Percentiles rank a stretch among this genome's conserved stretches.
phyloP scores from a whole-genome alignment of 2,797 vertebrate species.

The Crocodylus rhombifer region DNA sequence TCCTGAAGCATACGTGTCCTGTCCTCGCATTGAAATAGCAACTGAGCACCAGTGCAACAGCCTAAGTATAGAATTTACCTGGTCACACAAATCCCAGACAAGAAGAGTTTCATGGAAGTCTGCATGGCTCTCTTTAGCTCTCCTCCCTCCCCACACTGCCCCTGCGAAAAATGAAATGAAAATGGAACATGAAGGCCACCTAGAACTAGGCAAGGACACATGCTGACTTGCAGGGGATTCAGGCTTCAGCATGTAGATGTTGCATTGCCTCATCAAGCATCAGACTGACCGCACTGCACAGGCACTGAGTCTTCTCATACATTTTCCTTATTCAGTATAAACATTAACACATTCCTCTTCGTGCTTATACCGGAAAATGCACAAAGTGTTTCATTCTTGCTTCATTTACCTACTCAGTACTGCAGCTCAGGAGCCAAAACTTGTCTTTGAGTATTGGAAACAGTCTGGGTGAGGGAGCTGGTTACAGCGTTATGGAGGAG shows the following conservation, averaged over 20 bases:
- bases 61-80: not conserved
- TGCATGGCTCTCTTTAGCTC: not conserved
- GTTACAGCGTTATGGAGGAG: not conserved
- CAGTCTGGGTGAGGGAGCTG: not conserved
- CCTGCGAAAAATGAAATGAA: not conserved
- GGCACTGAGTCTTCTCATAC: not conserved
- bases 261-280: not conserved
- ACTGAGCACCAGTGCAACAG: not conserved
- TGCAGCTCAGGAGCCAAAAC: not conserved
- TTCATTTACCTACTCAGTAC: not conserved
- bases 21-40: not conserved
- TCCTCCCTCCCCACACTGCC: not conserved
- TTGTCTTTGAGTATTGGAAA: not conserved
- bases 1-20: not conserved
- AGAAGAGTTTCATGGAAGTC: not conserved
- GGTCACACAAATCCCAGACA: too few relatives aligned
- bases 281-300: not conserved
- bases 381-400: not conserved
- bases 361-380: not conserved
- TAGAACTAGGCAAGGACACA: not conserved
- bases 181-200: not conserved
- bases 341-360: not conserved
- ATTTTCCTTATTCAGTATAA: not conserved
- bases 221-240: not conserved
- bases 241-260: not conserved